Percentiles rank a stretch among this genome's conserved stretches.
These are phyloP conservation scores for Apeira syringaria DNA, from an alignment of 2,888 invertebrate species.

Conservation along the genomic window DNA sequence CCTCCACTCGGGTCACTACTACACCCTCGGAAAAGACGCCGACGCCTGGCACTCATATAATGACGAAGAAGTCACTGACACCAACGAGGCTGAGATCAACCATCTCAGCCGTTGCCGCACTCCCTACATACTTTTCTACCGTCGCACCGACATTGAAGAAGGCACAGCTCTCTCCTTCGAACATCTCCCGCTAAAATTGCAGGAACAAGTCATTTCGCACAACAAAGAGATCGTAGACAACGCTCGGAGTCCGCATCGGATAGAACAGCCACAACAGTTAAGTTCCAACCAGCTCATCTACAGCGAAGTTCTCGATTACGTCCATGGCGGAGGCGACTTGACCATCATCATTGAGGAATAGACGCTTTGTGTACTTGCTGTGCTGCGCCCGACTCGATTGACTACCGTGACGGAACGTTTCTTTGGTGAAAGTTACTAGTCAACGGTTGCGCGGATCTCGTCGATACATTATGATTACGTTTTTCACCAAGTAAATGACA, in stretches of 20 bases:
- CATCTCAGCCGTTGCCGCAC: constrained; percentile 88
- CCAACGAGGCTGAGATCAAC: constrained; percentile 85
- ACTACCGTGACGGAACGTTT: no score
- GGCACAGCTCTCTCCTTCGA: constrained; percentile 51
- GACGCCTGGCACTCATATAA: constrained; percentile 92
- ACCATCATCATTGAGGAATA: neutral
- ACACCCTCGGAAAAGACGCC: constrained; percentile 89
- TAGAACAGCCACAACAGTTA: constrained; percentile 59
- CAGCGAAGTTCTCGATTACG: constrained; percentile 48
- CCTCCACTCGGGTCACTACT: constrained; percentile 94
- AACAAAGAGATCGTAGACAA: constrained; percentile 63
- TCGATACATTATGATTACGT: neutral
- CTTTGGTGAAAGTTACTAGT: neutral
- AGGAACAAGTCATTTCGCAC: constrained; percentile 55
- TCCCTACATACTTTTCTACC: constrained; percentile 92
- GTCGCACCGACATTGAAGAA: constrained; percentile 70
- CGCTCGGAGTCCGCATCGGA: constrained; percentile 39
- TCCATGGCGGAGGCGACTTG: neutral
- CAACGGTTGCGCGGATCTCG: neutral
- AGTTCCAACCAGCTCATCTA: constrained; percentile 54
- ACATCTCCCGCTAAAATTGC: constrained; percentile 57
- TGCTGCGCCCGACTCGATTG: neutral
- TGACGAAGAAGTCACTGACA: constrained; percentile 87
- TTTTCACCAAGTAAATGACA: no score
- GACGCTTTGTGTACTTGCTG: neutral